phyloP scores from a whole-genome alignment of 2,888 invertebrate genomes.

The Watsonalla cultraria region DNA sequence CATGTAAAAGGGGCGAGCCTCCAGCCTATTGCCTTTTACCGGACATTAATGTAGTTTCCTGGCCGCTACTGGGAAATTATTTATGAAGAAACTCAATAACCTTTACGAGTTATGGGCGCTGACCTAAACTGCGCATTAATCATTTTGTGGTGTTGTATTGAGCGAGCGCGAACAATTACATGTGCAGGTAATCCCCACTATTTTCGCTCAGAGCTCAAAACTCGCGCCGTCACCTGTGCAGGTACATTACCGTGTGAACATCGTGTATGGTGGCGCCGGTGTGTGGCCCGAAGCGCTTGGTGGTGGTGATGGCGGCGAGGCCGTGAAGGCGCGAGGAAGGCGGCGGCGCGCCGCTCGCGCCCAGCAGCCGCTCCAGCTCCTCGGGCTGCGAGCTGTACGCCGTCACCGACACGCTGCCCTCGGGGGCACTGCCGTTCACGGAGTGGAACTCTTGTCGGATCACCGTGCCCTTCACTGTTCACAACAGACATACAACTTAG shows the following conservation, averaged over 20 bases:
- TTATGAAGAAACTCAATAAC: too few species aligned
- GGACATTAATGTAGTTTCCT: too few species aligned
- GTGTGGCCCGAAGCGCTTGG: conserved; percentile 66
- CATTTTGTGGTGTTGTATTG: too few species aligned
- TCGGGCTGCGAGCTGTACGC: conserved; percentile 83
- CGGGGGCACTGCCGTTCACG: conserved; percentile 83
- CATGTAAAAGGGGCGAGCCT: too few species aligned
- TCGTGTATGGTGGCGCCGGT: conserved; percentile 56
- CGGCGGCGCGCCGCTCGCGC: conserved; percentile 62
- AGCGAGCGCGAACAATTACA: too few species aligned
- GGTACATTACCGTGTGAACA: conserved; percentile 58
- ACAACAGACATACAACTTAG: background rate
- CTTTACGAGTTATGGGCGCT: too few species aligned
- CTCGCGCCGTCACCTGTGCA: background rate
- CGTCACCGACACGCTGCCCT: conserved; percentile 83
- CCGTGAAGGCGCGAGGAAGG: conserved; percentile 64
- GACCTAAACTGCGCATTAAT: too few species aligned
- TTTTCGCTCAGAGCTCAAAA: too few species aligned
- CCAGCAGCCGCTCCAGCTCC: conserved; percentile 67
- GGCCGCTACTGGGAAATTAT: too few species aligned
- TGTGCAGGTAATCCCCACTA: too few species aligned
- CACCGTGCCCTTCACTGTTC: conserved; percentile 84
- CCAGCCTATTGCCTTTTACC: too few species aligned
- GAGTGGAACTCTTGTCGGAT: conserved; percentile 83
- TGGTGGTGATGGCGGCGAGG: conserved; percentile 69